Conservation (phyloP, 1,140 invertebrate genomes). For the Neodiprion pinetum region DNA sequence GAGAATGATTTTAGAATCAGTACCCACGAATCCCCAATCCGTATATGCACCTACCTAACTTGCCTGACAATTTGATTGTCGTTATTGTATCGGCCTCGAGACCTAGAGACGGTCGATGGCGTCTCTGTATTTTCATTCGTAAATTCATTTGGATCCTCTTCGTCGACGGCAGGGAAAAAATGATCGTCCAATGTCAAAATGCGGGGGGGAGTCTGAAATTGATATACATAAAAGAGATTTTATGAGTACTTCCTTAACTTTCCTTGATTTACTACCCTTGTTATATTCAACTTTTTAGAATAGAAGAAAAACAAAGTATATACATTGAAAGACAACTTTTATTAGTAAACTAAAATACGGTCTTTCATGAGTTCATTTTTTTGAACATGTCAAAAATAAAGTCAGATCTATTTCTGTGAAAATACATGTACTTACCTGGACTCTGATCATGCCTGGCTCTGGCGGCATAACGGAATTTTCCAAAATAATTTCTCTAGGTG, state of each 20-base stretch:
- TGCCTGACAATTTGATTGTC: slow-evolving; percentile 50
- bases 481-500: slow-evolving; percentile 82
- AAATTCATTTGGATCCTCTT: slow-evolving; percentile 55
- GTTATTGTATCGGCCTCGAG: slow-evolving; percentile 32
- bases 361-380: too few relatives aligned
- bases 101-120: slow-evolving; percentile 31
- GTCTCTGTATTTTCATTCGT: slow-evolving; percentile 35
- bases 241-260: background rate
- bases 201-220: slow-evolving; percentile 74
- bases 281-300: too few relatives aligned
- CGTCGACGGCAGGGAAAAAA: slow-evolving; percentile 77
- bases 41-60: slow-evolving; percentile 33
- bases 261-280: too few relatives aligned
- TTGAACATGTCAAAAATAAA: background rate
- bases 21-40: background rate
- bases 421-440: slow-evolving; percentile 61
- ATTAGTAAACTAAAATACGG: too few relatives aligned
- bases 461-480: slow-evolving; percentile 80
- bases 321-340: too few relatives aligned
- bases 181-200: slow-evolving; percentile 83
- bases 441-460: slow-evolving; percentile 74
- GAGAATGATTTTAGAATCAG: background rate
- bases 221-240: slow-evolving; percentile 11
- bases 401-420: background rate
- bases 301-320: too few relatives aligned